Evolutionary conservation across 2,797 vertebrate genomes (phyloP).

Genomic region (Crenichthys baileyi): DNA sequence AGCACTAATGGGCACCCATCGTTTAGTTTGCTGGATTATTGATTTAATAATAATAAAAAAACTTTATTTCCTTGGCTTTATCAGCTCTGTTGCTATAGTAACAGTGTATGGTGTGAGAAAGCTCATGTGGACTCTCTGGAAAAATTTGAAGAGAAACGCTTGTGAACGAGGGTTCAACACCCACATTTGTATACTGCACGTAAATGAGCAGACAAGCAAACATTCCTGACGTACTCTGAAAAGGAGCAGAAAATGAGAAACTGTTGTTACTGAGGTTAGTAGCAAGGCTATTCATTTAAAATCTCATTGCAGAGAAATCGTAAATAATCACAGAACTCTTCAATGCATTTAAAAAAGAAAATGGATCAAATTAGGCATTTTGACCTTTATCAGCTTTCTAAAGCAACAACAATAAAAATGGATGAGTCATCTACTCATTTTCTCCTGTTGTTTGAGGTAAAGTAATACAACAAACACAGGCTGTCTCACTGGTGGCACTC

Average conservation of each 20-base stretch:
- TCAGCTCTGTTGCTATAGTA: constrained; percentile 74
- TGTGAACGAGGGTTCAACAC: constrained; percentile 55
- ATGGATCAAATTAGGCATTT: constrained; percentile 9
- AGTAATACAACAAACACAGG: constrained; percentile 19
- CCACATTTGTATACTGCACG: constrained; percentile 58
- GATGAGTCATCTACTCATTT: constrained; percentile 38
- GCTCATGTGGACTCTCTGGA: constrained; percentile 63
- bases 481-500: constrained; percentile 27
- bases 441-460: constrained; percentile 10
- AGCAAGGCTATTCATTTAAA: neutral
- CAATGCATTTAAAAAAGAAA: constrained; percentile 24
- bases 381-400: constrained; percentile 21
- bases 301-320: constrained; percentile 22
- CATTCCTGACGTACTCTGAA: constrained; percentile 27
- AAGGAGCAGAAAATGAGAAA: constrained; percentile 12
- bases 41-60: constrained; percentile 51
- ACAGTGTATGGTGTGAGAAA: constrained; percentile 67
- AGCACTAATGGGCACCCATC: constrained; percentile 3
- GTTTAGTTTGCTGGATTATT: constrained; percentile 56
- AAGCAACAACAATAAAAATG: constrained; percentile 21
- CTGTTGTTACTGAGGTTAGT: constrained; percentile 15
- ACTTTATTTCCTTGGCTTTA: constrained; percentile 59
- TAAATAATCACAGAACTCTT: neutral
- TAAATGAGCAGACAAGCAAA: constrained; percentile 39
- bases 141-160: constrained; percentile 52